phyloP scores from a whole-genome alignment of 2,113 vertebrate species.

The Dasyurus viverrinus region DNA sequence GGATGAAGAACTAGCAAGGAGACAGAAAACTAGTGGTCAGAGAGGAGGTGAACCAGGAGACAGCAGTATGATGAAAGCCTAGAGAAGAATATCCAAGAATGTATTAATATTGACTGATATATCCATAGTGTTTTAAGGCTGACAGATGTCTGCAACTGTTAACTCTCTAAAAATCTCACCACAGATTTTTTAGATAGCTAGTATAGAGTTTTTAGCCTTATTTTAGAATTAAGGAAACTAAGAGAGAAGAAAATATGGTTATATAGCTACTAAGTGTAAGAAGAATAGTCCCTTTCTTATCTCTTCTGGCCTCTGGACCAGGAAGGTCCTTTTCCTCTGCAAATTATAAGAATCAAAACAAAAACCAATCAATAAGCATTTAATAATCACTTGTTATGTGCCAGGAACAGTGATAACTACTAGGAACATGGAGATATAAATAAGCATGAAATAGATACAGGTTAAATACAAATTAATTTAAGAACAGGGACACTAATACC shows the following conservation, averaged over 20 bases:
- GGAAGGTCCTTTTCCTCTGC: not conserved
- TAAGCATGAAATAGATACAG: no score
- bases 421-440: not conserved
- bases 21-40: not conserved
- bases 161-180: not conserved
- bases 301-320: no score
- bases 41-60: not conserved
- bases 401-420: not conserved
- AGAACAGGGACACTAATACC: not conserved
- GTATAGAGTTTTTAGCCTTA: no score
- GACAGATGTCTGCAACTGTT: not conserved
- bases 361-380: not conserved
- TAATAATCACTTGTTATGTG: not conserved
- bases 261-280: not conserved
- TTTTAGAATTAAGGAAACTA: not conserved
- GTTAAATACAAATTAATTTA: not conserved
- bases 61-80: not conserved
- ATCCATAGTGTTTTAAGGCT: not conserved
- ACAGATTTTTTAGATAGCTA: not conserved
- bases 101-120: not conserved
- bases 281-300: not conserved
- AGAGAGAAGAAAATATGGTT: not conserved
- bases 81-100: not conserved
- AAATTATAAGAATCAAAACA: not conserved
- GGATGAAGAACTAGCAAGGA: not conserved